phyloP scores from a whole-genome alignment of 1,140 invertebrate species.

The Pseudomyrmex concolor region DNA sequence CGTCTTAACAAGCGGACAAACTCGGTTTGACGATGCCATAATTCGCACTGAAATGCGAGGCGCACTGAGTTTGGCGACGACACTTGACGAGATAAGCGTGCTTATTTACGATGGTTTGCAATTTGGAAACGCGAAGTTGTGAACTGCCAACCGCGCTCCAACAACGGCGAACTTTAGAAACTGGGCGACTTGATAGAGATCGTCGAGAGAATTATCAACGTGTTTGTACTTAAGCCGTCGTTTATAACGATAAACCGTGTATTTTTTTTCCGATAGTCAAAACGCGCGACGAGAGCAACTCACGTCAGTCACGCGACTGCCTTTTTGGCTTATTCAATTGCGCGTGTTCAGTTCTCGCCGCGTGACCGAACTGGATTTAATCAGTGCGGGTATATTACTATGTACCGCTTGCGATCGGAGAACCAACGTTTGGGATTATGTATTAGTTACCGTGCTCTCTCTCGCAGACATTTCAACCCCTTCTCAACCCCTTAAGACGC shows the following conservation, averaged over 20 bases:
- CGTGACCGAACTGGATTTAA: slow-evolving; percentile 24
- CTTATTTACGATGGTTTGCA: slow-evolving; percentile 51
- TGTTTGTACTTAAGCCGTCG: background rate
- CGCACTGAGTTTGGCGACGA: slow-evolving; percentile 46
- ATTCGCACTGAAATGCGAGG: slow-evolving; percentile 52
- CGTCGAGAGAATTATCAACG: slow-evolving; percentile 5
- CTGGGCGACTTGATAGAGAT: slow-evolving; percentile 2
- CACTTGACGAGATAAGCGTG: slow-evolving; percentile 61
- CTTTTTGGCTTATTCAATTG: slow-evolving; percentile 3
- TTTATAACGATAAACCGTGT: background rate
- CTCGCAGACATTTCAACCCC: slow-evolving; percentile 64
- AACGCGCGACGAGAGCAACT: background rate
- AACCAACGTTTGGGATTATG: slow-evolving; percentile 45
- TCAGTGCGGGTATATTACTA: background rate
- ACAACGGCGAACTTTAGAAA: slow-evolving; percentile 6
- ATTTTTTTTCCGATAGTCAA: background rate
- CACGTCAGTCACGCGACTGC: background rate
- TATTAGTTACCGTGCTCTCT: slow-evolving; percentile 72
- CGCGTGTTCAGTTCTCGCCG: slow-evolving; percentile 18
- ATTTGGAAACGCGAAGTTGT: slow-evolving; percentile 62
- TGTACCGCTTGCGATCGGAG: slow-evolving; percentile 21
- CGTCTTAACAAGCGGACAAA: slow-evolving; percentile 49
- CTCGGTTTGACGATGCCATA: slow-evolving; percentile 52
- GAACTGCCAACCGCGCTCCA: slow-evolving; percentile 32
- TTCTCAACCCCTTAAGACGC: slow-evolving; percentile 55